These are phyloP conservation scores for Mantis religiosa DNA, from an alignment of 2,888 invertebrate genomes.

Conservation along the genomic window DNA sequence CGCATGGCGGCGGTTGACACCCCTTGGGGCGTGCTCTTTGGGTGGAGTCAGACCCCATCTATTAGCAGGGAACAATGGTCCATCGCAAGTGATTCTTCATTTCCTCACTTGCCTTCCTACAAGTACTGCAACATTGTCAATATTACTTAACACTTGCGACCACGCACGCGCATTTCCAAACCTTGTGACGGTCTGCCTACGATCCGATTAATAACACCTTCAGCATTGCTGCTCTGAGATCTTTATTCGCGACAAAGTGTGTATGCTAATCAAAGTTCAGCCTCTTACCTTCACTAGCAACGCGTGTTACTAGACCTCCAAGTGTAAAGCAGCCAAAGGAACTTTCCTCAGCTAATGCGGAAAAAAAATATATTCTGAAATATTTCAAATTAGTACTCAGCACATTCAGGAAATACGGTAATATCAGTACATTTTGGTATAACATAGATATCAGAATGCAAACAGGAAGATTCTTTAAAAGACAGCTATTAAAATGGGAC, in stretches of 20 bases:
- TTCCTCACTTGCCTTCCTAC: not conserved
- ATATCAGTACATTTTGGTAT: too few relatives aligned
- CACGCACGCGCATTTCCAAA: not conserved
- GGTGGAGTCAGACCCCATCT: not conserved
- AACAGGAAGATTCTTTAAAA: too few relatives aligned
- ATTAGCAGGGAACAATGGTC: not conserved
- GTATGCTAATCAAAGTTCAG: not conserved
- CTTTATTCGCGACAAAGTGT: not conserved
- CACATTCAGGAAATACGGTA: too few relatives aligned
- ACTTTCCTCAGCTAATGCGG: too few relatives aligned
- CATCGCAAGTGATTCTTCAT: not conserved
- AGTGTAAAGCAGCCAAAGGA: too few relatives aligned
- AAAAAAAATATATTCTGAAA: too few relatives aligned
- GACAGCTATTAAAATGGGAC: too few relatives aligned
- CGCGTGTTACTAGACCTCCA: too few relatives aligned
- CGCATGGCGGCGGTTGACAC: not conserved
- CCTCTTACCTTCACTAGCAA: too few relatives aligned
- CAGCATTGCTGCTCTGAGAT: not conserved
- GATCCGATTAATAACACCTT: not conserved
- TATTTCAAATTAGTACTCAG: too few relatives aligned
- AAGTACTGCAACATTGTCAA: not conserved
- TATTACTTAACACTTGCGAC: not conserved
- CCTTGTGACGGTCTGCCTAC: not conserved
- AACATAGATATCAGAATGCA: too few relatives aligned
- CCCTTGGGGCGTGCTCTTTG: not conserved